Evolutionary conservation across 1,140 invertebrate species (phyloP).

Genomic region (Hycleus phaleratus): DNA sequence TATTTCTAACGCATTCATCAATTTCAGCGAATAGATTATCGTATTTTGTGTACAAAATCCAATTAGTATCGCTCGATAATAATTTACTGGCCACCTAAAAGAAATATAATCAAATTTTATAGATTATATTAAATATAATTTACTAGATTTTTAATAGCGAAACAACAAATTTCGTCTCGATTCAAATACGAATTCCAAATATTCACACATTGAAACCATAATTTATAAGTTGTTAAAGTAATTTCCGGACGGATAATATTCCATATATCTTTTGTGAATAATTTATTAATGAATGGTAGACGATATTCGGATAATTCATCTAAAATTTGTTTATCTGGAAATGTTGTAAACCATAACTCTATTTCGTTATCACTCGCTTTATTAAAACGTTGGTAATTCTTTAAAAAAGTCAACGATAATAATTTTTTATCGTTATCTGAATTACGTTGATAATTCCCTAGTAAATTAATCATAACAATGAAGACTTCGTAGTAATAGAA

Average conservation of each 20-base stretch:
- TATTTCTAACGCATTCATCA: constrained; percentile 29
- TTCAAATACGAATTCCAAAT: constrained; percentile 24
- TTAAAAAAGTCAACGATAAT: constrained; percentile 26
- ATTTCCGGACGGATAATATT: constrained; percentile 35
- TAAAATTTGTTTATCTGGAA: constrained; percentile 21
- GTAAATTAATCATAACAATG: constrained; percentile 22
- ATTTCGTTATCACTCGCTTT: constrained; percentile 24
- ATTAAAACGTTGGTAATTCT: constrained; percentile 25
- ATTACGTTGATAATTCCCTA: not conserved
- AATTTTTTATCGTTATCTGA: constrained; percentile 2
- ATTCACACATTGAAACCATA: constrained; percentile 28
- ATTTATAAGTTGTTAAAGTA: constrained; percentile 32
- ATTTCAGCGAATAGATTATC: constrained; percentile 27
- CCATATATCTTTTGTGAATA: constrained; percentile 33
- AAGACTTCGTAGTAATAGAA: constrained; percentile 38
- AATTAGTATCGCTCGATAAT: constrained; percentile 15
- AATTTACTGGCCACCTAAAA: constrained; percentile 15
- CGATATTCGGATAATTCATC: constrained; percentile 31
- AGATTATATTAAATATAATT: not conserved
- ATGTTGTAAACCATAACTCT: constrained; percentile 31
- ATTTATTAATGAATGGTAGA: constrained; percentile 25
- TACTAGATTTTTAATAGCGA: constrained; percentile 31
- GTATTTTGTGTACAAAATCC: constrained; percentile 26
- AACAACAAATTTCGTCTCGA: constrained; percentile 32
- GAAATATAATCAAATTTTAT: not conserved